Percentiles rank a stretch among this genome's conserved stretches.
phyloP scores from a whole-genome alignment of 2,113 vertebrate species.

The Pithys albifrons region DNA sequence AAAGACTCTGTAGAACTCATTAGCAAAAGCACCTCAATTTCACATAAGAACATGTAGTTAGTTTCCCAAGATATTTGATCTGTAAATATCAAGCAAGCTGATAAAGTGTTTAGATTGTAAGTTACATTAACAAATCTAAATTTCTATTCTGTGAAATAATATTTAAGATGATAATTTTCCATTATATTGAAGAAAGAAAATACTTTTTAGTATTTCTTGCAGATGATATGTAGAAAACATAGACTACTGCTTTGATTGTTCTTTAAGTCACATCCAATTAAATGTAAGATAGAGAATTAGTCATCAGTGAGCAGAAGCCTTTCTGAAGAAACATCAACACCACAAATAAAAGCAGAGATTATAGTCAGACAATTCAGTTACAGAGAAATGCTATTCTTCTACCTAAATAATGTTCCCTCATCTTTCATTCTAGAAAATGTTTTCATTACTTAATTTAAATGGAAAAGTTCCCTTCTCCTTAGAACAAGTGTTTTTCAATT shows the following conservation, averaged over 20 bases:
- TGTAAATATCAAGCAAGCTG: conserved; percentile 12
- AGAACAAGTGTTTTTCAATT: background rate
- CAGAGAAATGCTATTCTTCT: background rate
- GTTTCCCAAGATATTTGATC: background rate
- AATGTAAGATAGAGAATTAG: background rate
- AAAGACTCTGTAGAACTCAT: background rate
- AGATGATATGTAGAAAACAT: background rate
- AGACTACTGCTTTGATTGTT: background rate
- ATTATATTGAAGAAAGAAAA: background rate
- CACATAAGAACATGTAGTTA: background rate
- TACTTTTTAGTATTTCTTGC: background rate
- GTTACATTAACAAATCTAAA: background rate
- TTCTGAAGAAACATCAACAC: background rate
- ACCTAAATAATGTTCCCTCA: background rate
- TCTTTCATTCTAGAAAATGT: background rate
- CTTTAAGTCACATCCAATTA: background rate
- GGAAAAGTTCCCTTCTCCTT: background rate
- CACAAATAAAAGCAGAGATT: background rate
- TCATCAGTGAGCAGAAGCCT: background rate
- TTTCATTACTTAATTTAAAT: background rate
- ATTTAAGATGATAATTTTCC: background rate
- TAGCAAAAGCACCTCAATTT: conserved; percentile 12
- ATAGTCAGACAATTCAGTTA: background rate
- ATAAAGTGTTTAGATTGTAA: background rate
- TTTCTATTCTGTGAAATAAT: background rate